Percentiles rank a stretch among this genome's conserved stretches.
Conservation (phyloP, 1,140 invertebrate genomes). For the Brachionus plicatilis region DNA sequence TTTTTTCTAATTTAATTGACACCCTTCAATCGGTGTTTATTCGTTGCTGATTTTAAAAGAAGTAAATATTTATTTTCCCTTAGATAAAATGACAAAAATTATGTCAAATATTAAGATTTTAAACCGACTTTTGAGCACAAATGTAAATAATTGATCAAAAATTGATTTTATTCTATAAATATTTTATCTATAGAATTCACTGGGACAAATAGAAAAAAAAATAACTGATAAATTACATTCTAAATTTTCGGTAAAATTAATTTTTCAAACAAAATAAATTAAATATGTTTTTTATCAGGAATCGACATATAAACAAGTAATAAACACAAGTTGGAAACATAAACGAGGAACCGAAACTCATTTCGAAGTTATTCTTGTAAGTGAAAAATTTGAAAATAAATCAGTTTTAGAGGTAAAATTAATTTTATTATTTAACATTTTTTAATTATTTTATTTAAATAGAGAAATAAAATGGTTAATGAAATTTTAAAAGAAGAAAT, state of each 20-base stretch:
- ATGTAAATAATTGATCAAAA: neutral
- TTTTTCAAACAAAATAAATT: neutral
- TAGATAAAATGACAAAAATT: neutral
- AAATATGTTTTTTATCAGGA: neutral
- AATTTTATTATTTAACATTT: neutral
- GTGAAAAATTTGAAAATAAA: slow-evolving; percentile 33
- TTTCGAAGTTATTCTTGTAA: slow-evolving; percentile 23
- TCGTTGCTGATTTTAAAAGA: neutral
- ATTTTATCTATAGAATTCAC: neutral
- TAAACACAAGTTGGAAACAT: slow-evolving; percentile 36
- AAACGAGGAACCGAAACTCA: neutral
- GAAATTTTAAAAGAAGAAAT: slow-evolving; percentile 31
- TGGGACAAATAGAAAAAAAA: neutral
- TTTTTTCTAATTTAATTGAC: neutral
- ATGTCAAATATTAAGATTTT: neutral
- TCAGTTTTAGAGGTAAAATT: slow-evolving; percentile 15
- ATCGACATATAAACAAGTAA: neutral
- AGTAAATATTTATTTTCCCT: neutral
- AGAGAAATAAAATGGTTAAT: slow-evolving; percentile 26
- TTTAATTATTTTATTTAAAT: neutral
- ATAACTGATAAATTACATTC: neutral
- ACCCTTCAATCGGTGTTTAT: neutral
- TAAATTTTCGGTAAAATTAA: slow-evolving; percentile 1
- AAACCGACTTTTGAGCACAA: neutral
- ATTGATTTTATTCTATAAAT: neutral